Conservation (phyloP, 2,797 vertebrate genomes). For the Trachurus trachurus region DNA sequence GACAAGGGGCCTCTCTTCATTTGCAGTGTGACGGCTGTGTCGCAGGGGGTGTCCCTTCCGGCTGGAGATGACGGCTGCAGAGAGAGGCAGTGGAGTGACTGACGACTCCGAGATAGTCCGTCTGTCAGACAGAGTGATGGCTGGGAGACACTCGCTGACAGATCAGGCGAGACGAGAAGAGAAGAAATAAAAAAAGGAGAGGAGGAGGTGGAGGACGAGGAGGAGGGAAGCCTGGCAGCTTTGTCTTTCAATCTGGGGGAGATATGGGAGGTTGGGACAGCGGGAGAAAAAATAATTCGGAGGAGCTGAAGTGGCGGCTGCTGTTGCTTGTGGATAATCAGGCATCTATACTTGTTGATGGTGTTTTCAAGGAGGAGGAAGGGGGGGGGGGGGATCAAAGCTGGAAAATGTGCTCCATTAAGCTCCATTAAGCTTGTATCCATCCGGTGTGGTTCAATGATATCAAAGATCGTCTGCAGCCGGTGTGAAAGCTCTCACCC, state of each 20-base stretch:
- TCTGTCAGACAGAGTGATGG: conserved; percentile 80
- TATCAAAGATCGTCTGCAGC: conserved; percentile 47
- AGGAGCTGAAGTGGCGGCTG: conserved; percentile 16
- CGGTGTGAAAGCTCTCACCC: conserved; percentile 60
- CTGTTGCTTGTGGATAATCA: conserved; percentile 30
- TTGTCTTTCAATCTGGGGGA: conserved; percentile 60
- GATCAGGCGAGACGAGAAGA: conserved; percentile 71
- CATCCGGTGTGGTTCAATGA: conserved; percentile 33
- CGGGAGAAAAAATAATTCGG: background rate
- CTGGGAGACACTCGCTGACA: conserved; percentile 77
- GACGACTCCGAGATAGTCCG: conserved; percentile 75
- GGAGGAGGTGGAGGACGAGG: conserved; percentile 35
- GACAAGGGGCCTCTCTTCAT: conserved; percentile 71
- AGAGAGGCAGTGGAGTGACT: conserved; percentile 71
- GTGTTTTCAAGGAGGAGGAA: conserved; percentile 33
- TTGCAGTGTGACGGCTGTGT: conserved; percentile 61
- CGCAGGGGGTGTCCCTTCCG: conserved; percentile 72
- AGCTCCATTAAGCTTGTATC: conserved; percentile 61
- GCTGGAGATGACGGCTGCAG: conserved; percentile 66
- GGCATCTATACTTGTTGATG: conserved; percentile 41
- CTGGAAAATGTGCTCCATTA: conserved; percentile 45
- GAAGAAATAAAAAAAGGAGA: conserved; percentile 49
- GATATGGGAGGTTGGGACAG: conserved; percentile 48
- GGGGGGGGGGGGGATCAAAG: conserved; percentile 37
- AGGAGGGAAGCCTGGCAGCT: conserved; percentile 69